Percentiles rank a stretch among this genome's conserved stretches.
These are phyloP conservation scores for Philotrypesis tridentata DNA, from an alignment of 1,140 invertebrate genomes.

Conservation along the genomic window DNA sequence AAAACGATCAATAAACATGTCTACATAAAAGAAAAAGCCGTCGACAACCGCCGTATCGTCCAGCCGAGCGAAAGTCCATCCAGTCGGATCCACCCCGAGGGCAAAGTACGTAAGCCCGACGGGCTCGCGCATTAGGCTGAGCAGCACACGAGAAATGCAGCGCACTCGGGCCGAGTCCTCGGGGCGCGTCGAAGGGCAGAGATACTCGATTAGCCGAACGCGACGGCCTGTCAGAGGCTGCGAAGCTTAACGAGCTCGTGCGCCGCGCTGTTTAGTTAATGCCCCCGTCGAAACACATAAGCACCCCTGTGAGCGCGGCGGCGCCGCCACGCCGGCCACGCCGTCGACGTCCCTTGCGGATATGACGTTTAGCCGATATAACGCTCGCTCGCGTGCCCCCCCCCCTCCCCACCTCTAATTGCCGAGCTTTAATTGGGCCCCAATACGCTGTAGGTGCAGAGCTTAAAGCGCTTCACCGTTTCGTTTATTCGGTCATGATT, in stretches of 20 bases:
- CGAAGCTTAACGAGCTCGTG: slow-evolving; percentile 3
- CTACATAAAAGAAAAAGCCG: too few species aligned
- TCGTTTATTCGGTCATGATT: too few species aligned
- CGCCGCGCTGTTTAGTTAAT: background rate
- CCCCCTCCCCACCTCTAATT: background rate
- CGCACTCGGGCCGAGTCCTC: background rate
- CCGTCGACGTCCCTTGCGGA: background rate
- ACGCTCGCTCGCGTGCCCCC: background rate
- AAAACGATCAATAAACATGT: too few species aligned
- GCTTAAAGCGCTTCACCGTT: too few species aligned
- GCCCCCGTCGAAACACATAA: background rate
- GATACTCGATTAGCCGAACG: slow-evolving; percentile 10
- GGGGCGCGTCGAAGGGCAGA: background rate
- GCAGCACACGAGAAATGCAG: too few species aligned
- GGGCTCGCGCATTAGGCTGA: too few species aligned
- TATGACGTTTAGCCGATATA: slow-evolving; percentile 26
- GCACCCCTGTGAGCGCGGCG: background rate
- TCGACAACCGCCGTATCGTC: too few species aligned
- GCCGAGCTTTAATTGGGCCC: background rate
- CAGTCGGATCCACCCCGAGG: too few species aligned
- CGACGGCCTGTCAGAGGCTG: too few species aligned
- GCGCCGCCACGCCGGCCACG: too few species aligned
- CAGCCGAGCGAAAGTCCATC: too few species aligned
- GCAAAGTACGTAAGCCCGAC: too few species aligned
- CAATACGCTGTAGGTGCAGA: background rate